Base-by-base conservation (phyloP, 2,888 invertebrate species). In the Autographa gamma region DNA sequence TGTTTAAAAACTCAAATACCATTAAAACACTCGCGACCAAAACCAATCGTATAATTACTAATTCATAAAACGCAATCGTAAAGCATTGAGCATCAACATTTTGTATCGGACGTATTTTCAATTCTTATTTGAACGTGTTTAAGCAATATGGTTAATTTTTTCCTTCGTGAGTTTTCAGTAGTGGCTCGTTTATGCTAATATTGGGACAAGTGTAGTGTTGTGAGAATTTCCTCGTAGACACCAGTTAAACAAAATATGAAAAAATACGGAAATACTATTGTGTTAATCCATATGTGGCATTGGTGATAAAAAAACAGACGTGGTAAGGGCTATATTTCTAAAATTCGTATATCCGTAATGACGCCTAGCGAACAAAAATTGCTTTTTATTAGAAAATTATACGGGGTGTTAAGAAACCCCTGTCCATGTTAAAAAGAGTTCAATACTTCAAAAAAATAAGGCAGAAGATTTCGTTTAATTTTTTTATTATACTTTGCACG, bases 21-120 rank as follows among this genome's bases (percentile, higher is more conserved):
- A 43, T 18, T 52, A 25, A 62, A 59, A n/a, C 19, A 63, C 13
- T 56, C 48, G 66, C 32, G 18, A 60, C 63, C 60, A 58, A 63
- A 72, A 58, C 71, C 56, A 77, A 77, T 72, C 60, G 59, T 59
- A 43, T 72, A 66, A 71, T 60, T 71, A 66, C 60, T 67, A 59
- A 43, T 64, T 58, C 31, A 66, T 60, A 41, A 61, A 60, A 66
- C 71, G 56, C 60, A 32, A 60, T 68, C 66, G 43, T 54, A 58
- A 32, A 66, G 34, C 64, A 41, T 54, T 63, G 59, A 63, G 19
- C 25, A 25, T 61, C 48, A 43, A 64, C 38, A 63, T 69, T 67
- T 31, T 41, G 14, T 65, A 32, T 7, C 14, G 18, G 38, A 19
- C 25, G 58, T 68, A 52, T 54, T 60, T 9, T 48, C 41, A 60